Evolutionary conservation across 2,888 invertebrate genomes (phyloP), one percentile per base, ranked within the genome.

Genomic region (Papilio demoleus): DNA sequence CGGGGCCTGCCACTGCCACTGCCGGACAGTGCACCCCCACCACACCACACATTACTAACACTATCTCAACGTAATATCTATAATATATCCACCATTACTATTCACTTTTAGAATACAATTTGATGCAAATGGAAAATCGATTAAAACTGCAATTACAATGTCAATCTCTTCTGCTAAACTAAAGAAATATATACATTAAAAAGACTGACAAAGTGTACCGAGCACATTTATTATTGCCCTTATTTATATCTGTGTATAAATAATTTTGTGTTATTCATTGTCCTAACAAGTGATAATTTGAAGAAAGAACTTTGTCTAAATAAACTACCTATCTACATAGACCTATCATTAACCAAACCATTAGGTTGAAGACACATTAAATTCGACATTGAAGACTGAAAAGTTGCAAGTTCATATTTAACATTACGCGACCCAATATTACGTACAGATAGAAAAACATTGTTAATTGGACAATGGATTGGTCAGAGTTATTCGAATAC

Each of bases 31-130:
- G 11, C 17, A 31, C 24, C 38, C 50, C 63, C 45, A 59, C 68
- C 3, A 42, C 40, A 58, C 63, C 64, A 17, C 42, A 60, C 50
- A 24, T 60, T 67, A 53, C 62, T 47, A 19, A 38, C 38, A 47
- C 47, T n/a, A 63, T 58, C 63, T 65, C 31, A 68, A 60, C 68
- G 68, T 47, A 64, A 63, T 17, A 4, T 53, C 14, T 24, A 14
- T 11, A 14, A 14, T 6, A 14, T 27, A n/a, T n/a, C 2, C 9
- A 14, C n/a, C 27, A 53, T n/a, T 8, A 8, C 3, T 2, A 27
- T 24, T n/a, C 12, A 12, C 4, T 27, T n/a, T 27, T 8, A n/a
- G 27, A 14, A 24, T 24, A 24, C 1, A 24, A 4, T 22, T 22
- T 4, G 2, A 12, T n/a, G 11, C 27, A 1, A 24, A n/a, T 24